A percentile compares a stretch with the other conserved stretches of the same genome.
phyloP scores from a whole-genome alignment of 1,140 invertebrate genomes.

The Microvelia longipes region DNA sequence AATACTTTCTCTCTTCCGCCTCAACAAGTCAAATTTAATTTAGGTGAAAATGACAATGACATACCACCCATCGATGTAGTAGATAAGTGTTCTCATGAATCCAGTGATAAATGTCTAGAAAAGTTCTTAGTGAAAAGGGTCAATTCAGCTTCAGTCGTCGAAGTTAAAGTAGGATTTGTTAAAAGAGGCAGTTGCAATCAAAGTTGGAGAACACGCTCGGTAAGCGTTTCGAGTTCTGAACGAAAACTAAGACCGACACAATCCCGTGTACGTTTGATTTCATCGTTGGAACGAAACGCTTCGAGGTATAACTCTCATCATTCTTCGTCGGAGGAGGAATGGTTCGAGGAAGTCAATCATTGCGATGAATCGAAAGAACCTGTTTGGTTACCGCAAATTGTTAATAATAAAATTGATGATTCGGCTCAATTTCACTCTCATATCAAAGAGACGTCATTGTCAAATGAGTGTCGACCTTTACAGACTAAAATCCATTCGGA shows the following conservation, averaged over 20 bases:
- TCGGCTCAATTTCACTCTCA: too few relatives aligned
- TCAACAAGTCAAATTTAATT: not conserved
- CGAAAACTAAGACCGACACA: not conserved
- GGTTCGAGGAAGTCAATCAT: constrained; percentile 27
- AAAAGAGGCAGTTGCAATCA: constrained; percentile 15
- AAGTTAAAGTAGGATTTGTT: constrained; percentile 18
- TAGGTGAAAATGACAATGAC: constrained; percentile 1
- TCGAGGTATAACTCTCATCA: constrained; percentile 27
- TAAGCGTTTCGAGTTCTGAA: constrained; percentile 13
- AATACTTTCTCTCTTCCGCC: not conserved
- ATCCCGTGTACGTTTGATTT: constrained; percentile 21
- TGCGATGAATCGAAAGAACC: not conserved
- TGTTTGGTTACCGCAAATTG: too few relatives aligned
- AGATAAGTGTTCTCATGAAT: not conserved
- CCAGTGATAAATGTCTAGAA: constrained; percentile 4
- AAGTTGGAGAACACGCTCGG: constrained; percentile 18
- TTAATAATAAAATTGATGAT: too few relatives aligned
- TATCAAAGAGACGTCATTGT: too few relatives aligned
- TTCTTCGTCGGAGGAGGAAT: constrained; percentile 30
- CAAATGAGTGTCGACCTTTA: too few relatives aligned
- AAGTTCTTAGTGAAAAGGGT: constrained; percentile 21
- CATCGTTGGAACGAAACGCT: constrained; percentile 17
- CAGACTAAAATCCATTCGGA: too few relatives aligned
- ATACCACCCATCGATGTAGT: not conserved
- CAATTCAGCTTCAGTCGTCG: constrained; percentile 19